These are phyloP conservation scores for Slavum lentiscoides DNA, from an alignment of 2,888 invertebrate species.

Conservation along the genomic window DNA sequence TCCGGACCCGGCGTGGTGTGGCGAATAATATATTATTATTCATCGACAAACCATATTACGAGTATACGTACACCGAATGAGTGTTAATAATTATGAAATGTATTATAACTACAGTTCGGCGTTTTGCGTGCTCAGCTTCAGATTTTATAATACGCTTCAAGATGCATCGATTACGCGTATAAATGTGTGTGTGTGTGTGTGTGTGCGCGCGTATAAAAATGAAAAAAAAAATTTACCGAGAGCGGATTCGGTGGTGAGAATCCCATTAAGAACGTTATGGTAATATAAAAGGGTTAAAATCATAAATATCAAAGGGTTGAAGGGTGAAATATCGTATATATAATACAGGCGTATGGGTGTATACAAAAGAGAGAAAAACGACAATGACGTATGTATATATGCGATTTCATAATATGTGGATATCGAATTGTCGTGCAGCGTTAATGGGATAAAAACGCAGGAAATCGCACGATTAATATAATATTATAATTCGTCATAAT, in stretches of 20 bases:
- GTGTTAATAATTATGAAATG: too few species aligned
- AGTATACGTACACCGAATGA: too few species aligned
- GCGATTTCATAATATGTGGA: conserved; percentile 23
- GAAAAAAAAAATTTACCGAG: conserved; percentile 7
- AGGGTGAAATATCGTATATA: conserved; percentile 1
- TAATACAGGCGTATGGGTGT: neutral
- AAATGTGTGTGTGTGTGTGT: too few species aligned
- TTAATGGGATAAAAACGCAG: conserved; percentile 42
- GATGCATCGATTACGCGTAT: neutral
- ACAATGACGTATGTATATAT: conserved; percentile 44
- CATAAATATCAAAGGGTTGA: conserved; percentile 36
- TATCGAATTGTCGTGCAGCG: neutral
- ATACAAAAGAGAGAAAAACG: conserved; percentile 36
- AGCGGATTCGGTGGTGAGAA: conserved; percentile 34
- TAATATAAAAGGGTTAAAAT: conserved; percentile 44
- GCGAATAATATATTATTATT: too few species aligned
- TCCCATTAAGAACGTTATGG: conserved; percentile 41
- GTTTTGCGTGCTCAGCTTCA: conserved; percentile 1
- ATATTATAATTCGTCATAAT: conserved; percentile 23
- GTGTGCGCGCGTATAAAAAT: neutral
- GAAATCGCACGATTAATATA: neutral
- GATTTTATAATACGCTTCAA: neutral
- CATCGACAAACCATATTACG: too few species aligned
- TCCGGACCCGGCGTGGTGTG: too few species aligned
- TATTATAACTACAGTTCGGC: too few species aligned